A percentile compares a stretch with the other conserved stretches of the same genome.
phyloP scores from a whole-genome alignment of 2,113 vertebrate species.

The Lophura nycthemera region DNA sequence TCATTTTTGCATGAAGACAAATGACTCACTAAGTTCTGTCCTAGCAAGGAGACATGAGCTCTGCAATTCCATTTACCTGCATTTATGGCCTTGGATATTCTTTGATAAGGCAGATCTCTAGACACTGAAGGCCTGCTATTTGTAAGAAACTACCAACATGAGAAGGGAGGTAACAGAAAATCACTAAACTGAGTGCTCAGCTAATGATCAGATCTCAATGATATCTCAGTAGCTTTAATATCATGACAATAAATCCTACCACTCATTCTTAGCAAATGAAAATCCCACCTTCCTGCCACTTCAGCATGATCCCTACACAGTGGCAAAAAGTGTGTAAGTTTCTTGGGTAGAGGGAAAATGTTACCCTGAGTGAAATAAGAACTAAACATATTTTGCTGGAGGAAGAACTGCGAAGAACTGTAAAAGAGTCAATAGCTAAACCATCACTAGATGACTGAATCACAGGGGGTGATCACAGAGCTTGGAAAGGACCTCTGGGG shows the following conservation, averaged over 20 bases:
- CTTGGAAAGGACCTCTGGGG: too few relatives aligned
- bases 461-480: too few relatives aligned
- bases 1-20: fast-evolving
- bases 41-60: not conserved
- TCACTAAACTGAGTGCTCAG: not conserved
- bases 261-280: not conserved
- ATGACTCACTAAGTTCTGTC: not conserved
- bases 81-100: not conserved
- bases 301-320: not conserved
- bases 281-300: not conserved
- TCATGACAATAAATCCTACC: not conserved
- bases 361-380: not conserved
- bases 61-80: not conserved
- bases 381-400: not conserved
- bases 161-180: not conserved
- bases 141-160: not conserved
- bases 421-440: not conserved
- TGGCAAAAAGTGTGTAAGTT: not conserved
- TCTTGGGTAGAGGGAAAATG: not conserved
- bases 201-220: not conserved
- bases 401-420: not conserved
- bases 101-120: not conserved
- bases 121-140: not conserved
- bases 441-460: too few relatives aligned
- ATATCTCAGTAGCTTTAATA: not conserved